Percentiles rank a stretch among this genome's conserved stretches.
phyloP scores from a whole-genome alignment of 92 coral and sea anemone genomes.

The Paramuricea clavata region DNA sequence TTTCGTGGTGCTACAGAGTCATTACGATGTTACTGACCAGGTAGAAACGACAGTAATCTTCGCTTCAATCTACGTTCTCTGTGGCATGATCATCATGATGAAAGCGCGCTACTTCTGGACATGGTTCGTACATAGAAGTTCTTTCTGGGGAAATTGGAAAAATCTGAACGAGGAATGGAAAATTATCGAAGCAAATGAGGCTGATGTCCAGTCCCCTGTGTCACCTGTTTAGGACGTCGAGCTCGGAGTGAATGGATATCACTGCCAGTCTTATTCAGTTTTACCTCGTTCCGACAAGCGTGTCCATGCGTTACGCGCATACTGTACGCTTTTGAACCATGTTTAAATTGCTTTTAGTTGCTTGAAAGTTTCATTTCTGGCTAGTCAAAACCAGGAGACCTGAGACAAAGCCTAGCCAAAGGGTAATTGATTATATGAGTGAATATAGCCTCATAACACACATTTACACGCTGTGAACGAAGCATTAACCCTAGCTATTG shows the following conservation, averaged over 20 bases:
- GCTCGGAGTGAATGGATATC: background rate
- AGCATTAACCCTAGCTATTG: too few relatives aligned
- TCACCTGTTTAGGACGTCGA: conserved; percentile 25
- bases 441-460: too few relatives aligned
- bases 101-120: conserved; percentile 85
- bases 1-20: conserved; percentile 82
- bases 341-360: too few relatives aligned
- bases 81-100: conserved; percentile 84
- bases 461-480: too few relatives aligned
- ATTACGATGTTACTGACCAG: conserved; percentile 79
- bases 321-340: too few relatives aligned
- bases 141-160: conserved; percentile 93
- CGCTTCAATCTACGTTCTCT: conserved; percentile 90
- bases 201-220: background rate
- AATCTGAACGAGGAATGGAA: conserved; percentile 84
- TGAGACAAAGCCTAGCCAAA: too few relatives aligned
- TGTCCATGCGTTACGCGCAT: too few relatives aligned
- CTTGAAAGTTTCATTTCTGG: too few relatives aligned
- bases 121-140: conserved; percentile 87
- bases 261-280: too few relatives aligned
- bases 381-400: too few relatives aligned
- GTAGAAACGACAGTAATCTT: conserved; percentile 80
- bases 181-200: conserved; percentile 24
- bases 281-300: too few relatives aligned
- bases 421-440: too few relatives aligned